phyloP scores from a whole-genome alignment of 2,888 invertebrate species.

The Allophyes oxyacanthae region DNA sequence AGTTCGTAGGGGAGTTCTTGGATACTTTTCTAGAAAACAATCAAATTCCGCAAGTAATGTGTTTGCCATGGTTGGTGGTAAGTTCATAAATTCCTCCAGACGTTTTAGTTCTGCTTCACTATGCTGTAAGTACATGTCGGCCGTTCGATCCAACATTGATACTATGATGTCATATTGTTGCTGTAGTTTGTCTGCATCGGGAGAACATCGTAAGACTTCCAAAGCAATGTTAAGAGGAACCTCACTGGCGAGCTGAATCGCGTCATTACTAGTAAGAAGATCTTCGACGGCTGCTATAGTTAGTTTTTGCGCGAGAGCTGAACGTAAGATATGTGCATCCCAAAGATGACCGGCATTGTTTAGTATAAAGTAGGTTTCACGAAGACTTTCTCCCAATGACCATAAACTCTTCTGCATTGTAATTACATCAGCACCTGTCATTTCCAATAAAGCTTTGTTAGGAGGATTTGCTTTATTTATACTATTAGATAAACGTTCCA shows the following conservation, averaged over 20 bases:
- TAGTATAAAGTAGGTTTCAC: conserved; percentile 71
- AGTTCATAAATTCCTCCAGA: conserved; percentile 74
- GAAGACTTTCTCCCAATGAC: conserved; percentile 72
- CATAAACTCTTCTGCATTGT: conserved; percentile 71
- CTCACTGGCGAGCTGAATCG: conserved; percentile 72
- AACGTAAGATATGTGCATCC: conserved; percentile 77
- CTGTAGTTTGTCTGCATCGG: conserved; percentile 73
- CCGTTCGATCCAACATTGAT: conserved; percentile 65
- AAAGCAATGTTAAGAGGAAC: conserved; percentile 72
- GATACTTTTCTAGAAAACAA: conserved; percentile 75
- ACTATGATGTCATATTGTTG: conserved; percentile 62
- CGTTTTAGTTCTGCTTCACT: conserved; percentile 71
- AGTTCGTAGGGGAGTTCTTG: conserved; percentile 46
- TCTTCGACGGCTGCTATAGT: conserved; percentile 81
- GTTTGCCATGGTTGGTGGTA: conserved; percentile 65
- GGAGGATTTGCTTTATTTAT: conserved; percentile 32
- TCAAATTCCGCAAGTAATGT: conserved; percentile 74
- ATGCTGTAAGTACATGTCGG: conserved; percentile 70
- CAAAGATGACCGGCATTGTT: conserved; percentile 77
- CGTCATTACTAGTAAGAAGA: conserved; percentile 74
- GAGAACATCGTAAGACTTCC: conserved; percentile 70
- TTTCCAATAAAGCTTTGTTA: conserved; percentile 51
- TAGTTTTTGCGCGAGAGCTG: conserved; percentile 75
- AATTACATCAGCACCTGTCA: conserved; percentile 57
- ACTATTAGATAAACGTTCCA: conserved; percentile 53